phyloP scores from a whole-genome alignment of 2,888 invertebrate species.

The Spodoptera exigua region DNA sequence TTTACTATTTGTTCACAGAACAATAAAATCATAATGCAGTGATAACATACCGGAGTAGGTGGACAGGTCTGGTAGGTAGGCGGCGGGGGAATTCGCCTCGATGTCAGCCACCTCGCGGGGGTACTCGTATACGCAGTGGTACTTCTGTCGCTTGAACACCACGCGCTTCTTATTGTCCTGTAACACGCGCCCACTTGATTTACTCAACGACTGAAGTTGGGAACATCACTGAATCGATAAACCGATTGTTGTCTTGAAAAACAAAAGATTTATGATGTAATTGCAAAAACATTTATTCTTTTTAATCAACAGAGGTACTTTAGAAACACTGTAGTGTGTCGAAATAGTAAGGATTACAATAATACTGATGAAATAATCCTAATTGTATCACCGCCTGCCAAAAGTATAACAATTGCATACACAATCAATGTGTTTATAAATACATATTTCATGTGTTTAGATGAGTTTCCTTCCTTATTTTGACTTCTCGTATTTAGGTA shows the following conservation, averaged over 20 bases:
- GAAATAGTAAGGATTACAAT: too few relatives aligned
- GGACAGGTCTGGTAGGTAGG: constrained; percentile 85
- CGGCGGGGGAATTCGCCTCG: constrained; percentile 74
- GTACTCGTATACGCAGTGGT: constrained; percentile 95
- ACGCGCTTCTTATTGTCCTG: constrained; percentile 92
- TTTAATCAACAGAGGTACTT: too few relatives aligned
- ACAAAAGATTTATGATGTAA: too few relatives aligned
- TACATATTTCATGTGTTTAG: neutral
- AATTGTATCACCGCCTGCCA: too few relatives aligned
- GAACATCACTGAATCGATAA: neutral
- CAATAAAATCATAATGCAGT: neutral
- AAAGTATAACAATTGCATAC: neutral
- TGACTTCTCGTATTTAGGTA: neutral
- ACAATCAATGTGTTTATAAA: neutral
- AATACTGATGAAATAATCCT: too few relatives aligned
- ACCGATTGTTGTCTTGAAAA: too few relatives aligned
- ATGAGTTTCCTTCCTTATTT: constrained; percentile 37
- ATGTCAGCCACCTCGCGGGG: constrained; percentile 91
- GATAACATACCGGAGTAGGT: constrained; percentile 85
- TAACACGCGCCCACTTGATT: too few relatives aligned
- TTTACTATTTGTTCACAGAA: too few relatives aligned
- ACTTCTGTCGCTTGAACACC: constrained; percentile 95
- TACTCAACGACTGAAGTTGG: neutral
- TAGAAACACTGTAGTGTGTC: too few relatives aligned
- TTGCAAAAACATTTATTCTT: too few relatives aligned